Evolutionary conservation across 2,797 vertebrate species (phyloP), one percentile per base, ranked within the genome.

Genomic region (Amphiprion clarkii): DNA sequence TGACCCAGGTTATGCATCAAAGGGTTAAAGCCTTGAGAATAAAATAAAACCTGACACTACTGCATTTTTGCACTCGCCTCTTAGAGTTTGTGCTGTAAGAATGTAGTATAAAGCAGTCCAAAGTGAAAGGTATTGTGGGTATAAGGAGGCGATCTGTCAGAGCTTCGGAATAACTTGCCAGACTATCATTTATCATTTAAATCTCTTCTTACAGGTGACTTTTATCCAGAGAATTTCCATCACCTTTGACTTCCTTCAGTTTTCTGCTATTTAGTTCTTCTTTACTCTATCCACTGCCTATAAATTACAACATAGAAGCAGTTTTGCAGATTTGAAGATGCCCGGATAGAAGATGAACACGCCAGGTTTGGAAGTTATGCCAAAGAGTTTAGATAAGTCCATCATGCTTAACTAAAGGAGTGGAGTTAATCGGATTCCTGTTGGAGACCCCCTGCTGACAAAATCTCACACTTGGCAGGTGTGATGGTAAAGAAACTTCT

Each of bases 371-470:
- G 11, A 67, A 55, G 71, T 64, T 53, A 0, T 21, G 16, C 27
- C 36, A 12, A 42, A 65, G 53, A 56, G 49, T 39, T 27, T 46
- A 71, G 83, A 85, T 81, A 60, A 81, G 78, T 87, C 89, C 51
- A 5, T 91, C 89, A 88, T 72, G 62, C 86, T 93, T 88, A 87
- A 39, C 59, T 59, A n/a, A 69, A 31, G 9, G 25, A 46, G 53
- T 13, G 14, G 68, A 54, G 74, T 84, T 90, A 90, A 86, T 81
- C 67, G 69, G 88, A 74, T 88, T 80, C 73, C 63, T 69, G 40
- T 19, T 3, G 68, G 55, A 66, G 16, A 78, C 90, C 88, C 82
- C 91, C 90, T 44, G 88, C 91, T 82, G 88, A 58, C 44, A 65
- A 78, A 86, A 72, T 56, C 85, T 78, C 55, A 31, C 23, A 74